These are phyloP conservation scores for Manis pentadactyla DNA, from an alignment of 2,797 vertebrate species.

Conservation along the genomic window DNA sequence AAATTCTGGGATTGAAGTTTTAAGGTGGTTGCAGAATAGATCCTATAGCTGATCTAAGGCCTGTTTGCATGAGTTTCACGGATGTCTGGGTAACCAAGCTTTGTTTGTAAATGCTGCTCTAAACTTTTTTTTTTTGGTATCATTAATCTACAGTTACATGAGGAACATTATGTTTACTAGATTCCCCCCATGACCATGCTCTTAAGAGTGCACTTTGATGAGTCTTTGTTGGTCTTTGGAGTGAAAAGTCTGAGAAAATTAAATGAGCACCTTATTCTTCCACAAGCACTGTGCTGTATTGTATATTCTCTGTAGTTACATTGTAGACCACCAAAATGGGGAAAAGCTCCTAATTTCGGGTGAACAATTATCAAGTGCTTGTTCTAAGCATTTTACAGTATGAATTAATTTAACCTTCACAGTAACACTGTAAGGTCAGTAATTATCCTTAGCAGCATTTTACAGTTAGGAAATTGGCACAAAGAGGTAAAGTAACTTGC, in stretches of 20 bases:
- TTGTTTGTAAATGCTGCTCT: not conserved
- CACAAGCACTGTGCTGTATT: too few species aligned
- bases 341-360: not conserved
- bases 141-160: too few species aligned
- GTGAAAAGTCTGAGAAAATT: not conserved
- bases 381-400: not conserved
- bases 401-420: not conserved
- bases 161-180: too few species aligned
- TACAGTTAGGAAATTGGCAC: not conserved
- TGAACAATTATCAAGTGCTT: not conserved
- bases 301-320: not conserved
- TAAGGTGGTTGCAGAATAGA: not conserved
- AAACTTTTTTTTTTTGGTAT: not conserved
- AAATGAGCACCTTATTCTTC: not conserved
- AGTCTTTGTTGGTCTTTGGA: not conserved
- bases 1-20: not conserved
- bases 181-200: too few species aligned
- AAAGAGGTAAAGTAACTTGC: not conserved
- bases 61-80: not conserved
- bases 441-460: not conserved
- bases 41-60: not conserved
- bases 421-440: not conserved
- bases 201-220: not conserved
- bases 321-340: not conserved
- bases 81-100: not conserved